Evolutionary conservation across 1,140 invertebrate species (phyloP).

Genomic region (Drosophila lacertosa): DNA sequence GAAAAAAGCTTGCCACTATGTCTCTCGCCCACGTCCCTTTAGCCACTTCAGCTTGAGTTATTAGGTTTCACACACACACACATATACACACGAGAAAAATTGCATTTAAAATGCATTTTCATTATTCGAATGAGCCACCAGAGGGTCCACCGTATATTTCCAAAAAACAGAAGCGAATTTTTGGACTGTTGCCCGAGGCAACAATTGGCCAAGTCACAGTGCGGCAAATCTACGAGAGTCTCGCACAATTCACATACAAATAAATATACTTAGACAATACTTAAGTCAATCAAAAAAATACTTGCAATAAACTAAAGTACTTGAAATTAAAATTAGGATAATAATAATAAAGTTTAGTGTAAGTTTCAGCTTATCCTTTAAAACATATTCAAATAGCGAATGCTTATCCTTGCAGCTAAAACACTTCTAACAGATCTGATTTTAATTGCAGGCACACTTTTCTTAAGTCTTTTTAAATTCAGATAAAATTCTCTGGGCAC

Average conservation of each 20-base stretch:
- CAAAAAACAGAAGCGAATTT: conserved; percentile 23
- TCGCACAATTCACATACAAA: not conserved
- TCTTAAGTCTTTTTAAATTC: no score
- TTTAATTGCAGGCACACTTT: no score
- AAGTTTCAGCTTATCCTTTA: no score
- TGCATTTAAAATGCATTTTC: conserved; percentile 46
- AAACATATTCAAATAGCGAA: no score
- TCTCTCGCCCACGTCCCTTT: not conserved
- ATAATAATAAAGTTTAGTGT: no score
- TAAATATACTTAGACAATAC: no score
- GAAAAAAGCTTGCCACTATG: not conserved
- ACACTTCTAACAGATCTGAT: no score
- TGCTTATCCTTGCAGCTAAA: no score
- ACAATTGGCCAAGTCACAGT: conserved; percentile 17
- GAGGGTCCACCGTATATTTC: not conserved
- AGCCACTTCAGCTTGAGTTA: conserved; percentile 33
- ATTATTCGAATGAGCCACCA: conserved; percentile 24
- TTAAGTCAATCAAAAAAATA: no score
- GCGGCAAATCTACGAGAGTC: not conserved
- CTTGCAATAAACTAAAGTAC: no score
- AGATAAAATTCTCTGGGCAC: no score
- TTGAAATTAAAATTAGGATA: no score
- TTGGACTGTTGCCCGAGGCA: conserved; percentile 37
- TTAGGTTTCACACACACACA: conserved; percentile 21
- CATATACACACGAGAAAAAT: conserved; percentile 21